These are phyloP conservation scores for Parnassius mnemosyne DNA, from an alignment of 2,888 invertebrate species.

Conservation along the genomic window DNA sequence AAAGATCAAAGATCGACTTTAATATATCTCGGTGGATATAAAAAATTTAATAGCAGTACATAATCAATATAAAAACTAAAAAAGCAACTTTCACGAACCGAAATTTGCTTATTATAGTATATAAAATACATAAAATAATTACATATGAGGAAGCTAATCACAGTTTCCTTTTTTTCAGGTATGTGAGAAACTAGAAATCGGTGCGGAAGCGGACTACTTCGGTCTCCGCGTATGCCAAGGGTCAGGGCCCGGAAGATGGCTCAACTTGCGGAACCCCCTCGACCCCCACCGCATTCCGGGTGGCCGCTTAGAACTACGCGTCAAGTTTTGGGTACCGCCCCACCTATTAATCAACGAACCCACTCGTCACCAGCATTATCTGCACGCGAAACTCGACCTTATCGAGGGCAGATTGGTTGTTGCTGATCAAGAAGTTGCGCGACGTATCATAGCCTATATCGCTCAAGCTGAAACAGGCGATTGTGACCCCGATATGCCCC, in stretches of 20 bases:
- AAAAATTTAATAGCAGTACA: too few relatives aligned
- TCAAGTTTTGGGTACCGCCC: slow-evolving; percentile 96
- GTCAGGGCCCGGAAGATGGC: slow-evolving; percentile 89
- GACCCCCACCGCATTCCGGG: slow-evolving; percentile 86
- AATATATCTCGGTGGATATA: too few relatives aligned
- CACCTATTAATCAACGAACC: slow-evolving; percentile 91
- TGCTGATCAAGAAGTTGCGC: slow-evolving; percentile 84
- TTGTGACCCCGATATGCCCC: slow-evolving; percentile 82
- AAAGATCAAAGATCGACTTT: too few relatives aligned
- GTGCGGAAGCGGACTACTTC: slow-evolving; percentile 93
- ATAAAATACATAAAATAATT: too few relatives aligned
- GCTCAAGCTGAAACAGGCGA: slow-evolving; percentile 88
- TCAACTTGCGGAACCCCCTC: slow-evolving; percentile 91
- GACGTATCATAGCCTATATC: slow-evolving; percentile 87
- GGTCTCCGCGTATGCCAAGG: slow-evolving; percentile 84
- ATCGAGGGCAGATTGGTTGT: slow-evolving; percentile 87
- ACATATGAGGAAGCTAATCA: too few relatives aligned
- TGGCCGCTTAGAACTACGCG: slow-evolving; percentile 85
- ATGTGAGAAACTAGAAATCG: slow-evolving; percentile 89
- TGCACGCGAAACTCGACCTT: slow-evolving; percentile 89
- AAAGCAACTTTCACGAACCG: too few relatives aligned
- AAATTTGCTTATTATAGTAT: too few relatives aligned
- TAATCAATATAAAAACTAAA: too few relatives aligned
- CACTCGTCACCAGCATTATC: slow-evolving; percentile 92
- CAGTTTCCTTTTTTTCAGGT: slow-evolving; percentile 80